Base-by-base conservation (phyloP, 2,888 invertebrate species). In the Drosophila subquinaria region DNA sequence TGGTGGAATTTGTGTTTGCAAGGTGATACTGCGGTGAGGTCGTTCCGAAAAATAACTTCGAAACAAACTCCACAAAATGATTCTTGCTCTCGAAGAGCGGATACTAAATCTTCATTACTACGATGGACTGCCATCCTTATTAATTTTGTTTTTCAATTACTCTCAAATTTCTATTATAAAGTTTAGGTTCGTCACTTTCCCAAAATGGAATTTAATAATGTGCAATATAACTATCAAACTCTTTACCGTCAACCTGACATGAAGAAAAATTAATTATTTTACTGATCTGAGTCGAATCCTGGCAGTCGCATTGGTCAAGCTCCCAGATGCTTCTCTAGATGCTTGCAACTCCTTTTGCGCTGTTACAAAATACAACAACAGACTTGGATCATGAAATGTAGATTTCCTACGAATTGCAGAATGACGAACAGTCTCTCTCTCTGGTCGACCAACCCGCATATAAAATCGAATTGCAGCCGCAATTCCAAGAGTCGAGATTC, bases 111-210 rank as follows among this genome's bases (percentile, higher is more conserved):
- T 13, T 38, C n/a, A 38, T 2, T 38, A 38, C 38, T 38, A 38
- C n/a, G 38, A 11, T n/a, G 5, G 3, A 38, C n/a, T 38, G 38
- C n/a, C n/a, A 38, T 38, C n/a, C 2, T 38, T 38, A n/a, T n/a
- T 2, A 11, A 38, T n/a, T n/a, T 3, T 38, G n/a, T 38, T 38
- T n/a, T n/a, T 5, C 5, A 38, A 6, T 27, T 27, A n/a, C 6
- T 38, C n/a, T 38, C 38, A 6, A 38, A 38, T n/a, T 38, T n/a
- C n/a, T n/a, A 38, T 38, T n/a, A 38, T n/a, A 38, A n/a, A 38
- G n/a, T 6, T 38, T 38, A 38, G 38, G n/a, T 36, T 36, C 36
- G 36, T 36, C 36, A 36, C 36, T 36, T 36, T 36, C 36, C 36
- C 36, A 17, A 36, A 36, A 38, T 38, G 38, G 38, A 38, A 38